Evolutionary conservation across 2,113 vertebrate species (phyloP).

Genomic region (Psilopogon haemacephalus): DNA sequence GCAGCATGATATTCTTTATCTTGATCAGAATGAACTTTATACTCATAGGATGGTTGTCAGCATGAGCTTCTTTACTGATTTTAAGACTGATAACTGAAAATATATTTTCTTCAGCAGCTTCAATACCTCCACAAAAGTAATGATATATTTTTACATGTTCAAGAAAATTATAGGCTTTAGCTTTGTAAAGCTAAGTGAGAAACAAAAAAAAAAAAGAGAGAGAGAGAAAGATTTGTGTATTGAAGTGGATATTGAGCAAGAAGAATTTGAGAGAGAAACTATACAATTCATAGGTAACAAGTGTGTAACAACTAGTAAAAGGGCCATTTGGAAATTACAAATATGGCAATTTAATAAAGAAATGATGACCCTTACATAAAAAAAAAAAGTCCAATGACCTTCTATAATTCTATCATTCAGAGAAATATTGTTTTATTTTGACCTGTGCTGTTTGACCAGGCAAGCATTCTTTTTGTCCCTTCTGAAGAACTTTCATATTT

Average conservation of each 20-base stretch:
- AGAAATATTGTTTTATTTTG: not conserved
- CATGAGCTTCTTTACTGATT: not conserved
- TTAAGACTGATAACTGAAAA: not conserved
- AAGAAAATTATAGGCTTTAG: not conserved
- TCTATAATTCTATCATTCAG: not conserved
- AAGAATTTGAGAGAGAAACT: not conserved
- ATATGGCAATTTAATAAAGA: not conserved
- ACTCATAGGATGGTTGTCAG: not conserved
- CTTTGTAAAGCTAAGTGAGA: not conserved
- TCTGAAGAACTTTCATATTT: not conserved
- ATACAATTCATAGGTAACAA: not conserved
- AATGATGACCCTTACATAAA: not conserved
- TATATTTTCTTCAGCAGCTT: not conserved
- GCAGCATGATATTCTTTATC: not conserved
- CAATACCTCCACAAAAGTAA: not conserved
- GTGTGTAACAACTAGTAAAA: not conserved
- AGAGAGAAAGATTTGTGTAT: not conserved
- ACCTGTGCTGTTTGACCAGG: not conserved
- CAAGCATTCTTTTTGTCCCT: not conserved
- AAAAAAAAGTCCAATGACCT: no score
- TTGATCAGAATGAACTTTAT: not conserved
- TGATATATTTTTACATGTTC: not conserved
- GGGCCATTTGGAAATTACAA: not conserved
- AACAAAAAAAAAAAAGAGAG: not conserved
- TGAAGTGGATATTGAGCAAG: not conserved